Evolutionary conservation across 2,113 vertebrate species (phyloP).

Genomic region (Sylvicapra grimmia): DNA sequence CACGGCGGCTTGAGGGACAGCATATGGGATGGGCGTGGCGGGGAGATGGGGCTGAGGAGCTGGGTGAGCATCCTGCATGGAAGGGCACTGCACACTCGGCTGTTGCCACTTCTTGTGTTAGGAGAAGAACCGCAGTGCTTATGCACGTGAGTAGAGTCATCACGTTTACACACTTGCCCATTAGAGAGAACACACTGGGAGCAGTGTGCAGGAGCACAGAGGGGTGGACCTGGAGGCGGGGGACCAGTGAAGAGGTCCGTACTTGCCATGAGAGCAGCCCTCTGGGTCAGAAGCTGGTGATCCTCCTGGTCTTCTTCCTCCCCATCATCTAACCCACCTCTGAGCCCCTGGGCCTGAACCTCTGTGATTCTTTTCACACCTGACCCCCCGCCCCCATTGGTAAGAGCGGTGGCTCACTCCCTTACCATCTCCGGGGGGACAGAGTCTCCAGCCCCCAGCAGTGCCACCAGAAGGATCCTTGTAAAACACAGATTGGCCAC

Average conservation of each 20-base stretch:
- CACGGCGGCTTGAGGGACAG: not conserved
- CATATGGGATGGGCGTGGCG: fast-evolving
- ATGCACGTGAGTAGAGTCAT: fast-evolving
- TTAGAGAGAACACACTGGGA: not conserved
- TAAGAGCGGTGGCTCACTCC: not conserved
- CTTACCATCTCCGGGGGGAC: not conserved
- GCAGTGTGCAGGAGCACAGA: not conserved
- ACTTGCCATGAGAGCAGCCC: fast-evolving
- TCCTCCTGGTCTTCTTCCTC: too few relatives aligned
- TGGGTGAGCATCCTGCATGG: fast-evolving
- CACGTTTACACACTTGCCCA: not conserved
- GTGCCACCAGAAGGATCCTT: not conserved
- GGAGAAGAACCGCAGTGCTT: not conserved
- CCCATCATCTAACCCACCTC: not conserved
- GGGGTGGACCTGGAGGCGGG: not conserved
- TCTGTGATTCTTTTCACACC: not conserved
- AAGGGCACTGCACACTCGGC: not conserved
- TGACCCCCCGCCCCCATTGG: fast-evolving
- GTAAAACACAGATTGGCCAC: not conserved
- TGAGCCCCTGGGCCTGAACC: not conserved
- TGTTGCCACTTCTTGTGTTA: not conserved
- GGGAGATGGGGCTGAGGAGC: not conserved
- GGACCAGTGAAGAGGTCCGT: not conserved
- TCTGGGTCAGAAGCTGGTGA: not conserved
- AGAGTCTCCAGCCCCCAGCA: not conserved